A percentile compares a stretch with the other conserved stretches of the same genome.
phyloP scores from a whole-genome alignment of 2,888 invertebrate genomes.

The Ypsolopha scabrella region DNA sequence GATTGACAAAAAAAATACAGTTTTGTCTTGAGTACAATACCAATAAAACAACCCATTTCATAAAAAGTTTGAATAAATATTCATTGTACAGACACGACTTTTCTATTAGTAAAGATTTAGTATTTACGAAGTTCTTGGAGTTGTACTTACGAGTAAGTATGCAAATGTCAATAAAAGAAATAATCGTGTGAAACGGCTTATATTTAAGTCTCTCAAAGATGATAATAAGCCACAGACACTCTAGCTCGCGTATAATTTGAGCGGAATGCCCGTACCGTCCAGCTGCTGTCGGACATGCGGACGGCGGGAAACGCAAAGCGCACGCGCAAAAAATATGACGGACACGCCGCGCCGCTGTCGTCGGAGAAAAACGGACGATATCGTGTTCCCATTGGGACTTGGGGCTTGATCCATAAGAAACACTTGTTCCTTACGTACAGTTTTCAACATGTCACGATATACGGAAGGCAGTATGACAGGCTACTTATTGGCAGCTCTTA shows the following conservation, averaged over 20 bases:
- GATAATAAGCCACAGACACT: conserved; percentile 16
- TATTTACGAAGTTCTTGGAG: no score
- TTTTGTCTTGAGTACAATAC: not conserved
- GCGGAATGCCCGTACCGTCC: conserved; percentile 34
- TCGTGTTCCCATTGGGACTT: not conserved
- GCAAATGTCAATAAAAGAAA: no score
- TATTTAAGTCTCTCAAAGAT: not conserved
- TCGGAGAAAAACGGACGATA: not conserved
- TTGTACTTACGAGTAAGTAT: no score
- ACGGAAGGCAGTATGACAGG: no score
- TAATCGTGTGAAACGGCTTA: no score
- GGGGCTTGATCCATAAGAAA: not conserved
- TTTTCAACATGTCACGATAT: no score
- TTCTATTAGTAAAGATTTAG: no score
- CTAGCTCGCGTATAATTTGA: conserved; percentile 39
- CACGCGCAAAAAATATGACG: conserved; percentile 51
- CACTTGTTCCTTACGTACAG: not conserved
- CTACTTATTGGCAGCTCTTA: no score
- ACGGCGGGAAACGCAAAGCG: conserved; percentile 25
- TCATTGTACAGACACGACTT: no score
- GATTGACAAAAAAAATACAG: no score
- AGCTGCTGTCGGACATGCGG: conserved; percentile 8
- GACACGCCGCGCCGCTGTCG: not conserved
- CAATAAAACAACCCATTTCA: no score
- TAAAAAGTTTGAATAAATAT: no score